A percentile compares a stretch with the other conserved stretches of the same genome.
Conservation (phyloP, 2,888 invertebrate species). For the Drosophila prostipennis region DNA sequence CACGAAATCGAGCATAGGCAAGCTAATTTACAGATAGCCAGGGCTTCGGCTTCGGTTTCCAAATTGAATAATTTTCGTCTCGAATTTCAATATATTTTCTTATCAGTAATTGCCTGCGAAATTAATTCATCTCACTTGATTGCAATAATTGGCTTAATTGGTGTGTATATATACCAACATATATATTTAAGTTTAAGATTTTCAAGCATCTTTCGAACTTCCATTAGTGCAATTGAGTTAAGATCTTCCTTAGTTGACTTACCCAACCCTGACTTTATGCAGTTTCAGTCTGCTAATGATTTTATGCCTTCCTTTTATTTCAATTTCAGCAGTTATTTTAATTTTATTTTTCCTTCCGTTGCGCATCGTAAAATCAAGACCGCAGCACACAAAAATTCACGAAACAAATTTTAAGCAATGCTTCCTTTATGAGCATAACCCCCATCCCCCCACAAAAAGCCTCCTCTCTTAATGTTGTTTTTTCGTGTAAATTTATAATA, state of each 20-base stretch:
- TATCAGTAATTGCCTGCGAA: constrained; percentile 23
- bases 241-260: background rate
- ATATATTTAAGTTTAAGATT: background rate
- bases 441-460: background rate
- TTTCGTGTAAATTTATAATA: constrained; percentile 79
- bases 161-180: too few species aligned
- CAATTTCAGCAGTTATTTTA: constrained; percentile 35
- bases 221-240: constrained; percentile 11
- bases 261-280: constrained; percentile 10
- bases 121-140: constrained; percentile 29
- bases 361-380: constrained; percentile 43
- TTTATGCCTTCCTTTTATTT: constrained; percentile 65
- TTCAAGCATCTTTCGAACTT: background rate
- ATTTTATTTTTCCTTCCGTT: constrained; percentile 43
- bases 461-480: constrained; percentile 65
- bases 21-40: constrained; percentile 30
- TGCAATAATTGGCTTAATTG: constrained; percentile 12
- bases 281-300: constrained; percentile 60
- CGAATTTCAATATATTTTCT: constrained; percentile 24
- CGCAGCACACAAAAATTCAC: constrained; percentile 36
- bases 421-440: constrained; percentile 59
- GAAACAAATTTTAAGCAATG: constrained; percentile 59
- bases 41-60: background rate
- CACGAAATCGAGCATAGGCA: constrained; percentile 50
- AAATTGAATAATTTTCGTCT: constrained; percentile 25